Evolutionary conservation across 37 sponge, comb jelly and placozoan species (phyloP).

Genomic region (Cladorhizidae sp.): DNA sequence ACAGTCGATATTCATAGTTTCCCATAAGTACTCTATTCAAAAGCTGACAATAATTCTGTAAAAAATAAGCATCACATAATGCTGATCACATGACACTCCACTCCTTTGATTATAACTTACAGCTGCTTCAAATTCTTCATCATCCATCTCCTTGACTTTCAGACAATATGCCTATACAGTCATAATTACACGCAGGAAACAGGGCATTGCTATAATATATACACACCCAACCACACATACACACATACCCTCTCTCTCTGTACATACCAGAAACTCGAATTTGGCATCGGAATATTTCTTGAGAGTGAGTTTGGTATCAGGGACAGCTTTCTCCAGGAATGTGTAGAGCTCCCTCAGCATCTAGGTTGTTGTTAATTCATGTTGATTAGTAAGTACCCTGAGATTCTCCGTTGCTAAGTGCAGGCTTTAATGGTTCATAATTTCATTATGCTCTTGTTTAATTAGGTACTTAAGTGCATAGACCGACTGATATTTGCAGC

Average conservation of each 20-base stretch:
- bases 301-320: slow-evolving; percentile 91
- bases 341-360: slow-evolving; percentile 86
- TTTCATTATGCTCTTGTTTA: no score
- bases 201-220: not conserved
- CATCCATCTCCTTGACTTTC: slow-evolving; percentile 98
- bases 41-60: slow-evolving; percentile 78
- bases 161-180: slow-evolving; percentile 85
- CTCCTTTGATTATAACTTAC: slow-evolving; percentile 45
- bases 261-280: slow-evolving; percentile 91
- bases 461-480: no score
- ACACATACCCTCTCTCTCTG: not conserved
- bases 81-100: not conserved
- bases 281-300: slow-evolving; percentile 94
- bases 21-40: slow-evolving; percentile 82
- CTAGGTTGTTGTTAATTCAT: no score
- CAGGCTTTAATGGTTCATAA: no score
- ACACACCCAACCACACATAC: slow-evolving; percentile 2
- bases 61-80: not conserved
- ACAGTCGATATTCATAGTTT: slow-evolving; percentile 86
- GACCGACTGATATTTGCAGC: no score
- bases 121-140: slow-evolving; percentile 84
- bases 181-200: not conserved
- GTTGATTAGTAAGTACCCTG: no score
- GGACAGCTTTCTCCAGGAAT: slow-evolving; percentile 92
- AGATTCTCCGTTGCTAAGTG: no score